These are phyloP conservation scores for Calidris pygmaea DNA, from an alignment of 2,113 vertebrate species.

Conservation along the genomic window DNA sequence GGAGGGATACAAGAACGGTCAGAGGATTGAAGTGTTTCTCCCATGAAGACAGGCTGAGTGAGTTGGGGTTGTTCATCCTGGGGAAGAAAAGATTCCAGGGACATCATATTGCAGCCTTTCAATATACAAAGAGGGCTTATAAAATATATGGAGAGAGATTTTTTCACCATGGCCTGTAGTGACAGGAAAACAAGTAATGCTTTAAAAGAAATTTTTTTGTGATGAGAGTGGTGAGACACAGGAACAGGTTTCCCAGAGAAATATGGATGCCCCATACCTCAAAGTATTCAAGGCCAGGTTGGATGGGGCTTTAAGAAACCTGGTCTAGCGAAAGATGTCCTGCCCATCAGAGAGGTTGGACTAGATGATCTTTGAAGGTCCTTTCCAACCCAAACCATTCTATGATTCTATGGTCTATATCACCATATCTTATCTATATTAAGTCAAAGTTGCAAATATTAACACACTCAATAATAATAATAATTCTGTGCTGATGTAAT, in stretches of 20 bases:
- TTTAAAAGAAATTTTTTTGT: background rate
- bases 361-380: background rate
- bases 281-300: background rate
- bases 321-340: background rate
- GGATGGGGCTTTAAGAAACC: background rate
- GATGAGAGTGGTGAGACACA: background rate
- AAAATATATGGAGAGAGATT: background rate
- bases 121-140: background rate
- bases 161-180: background rate
- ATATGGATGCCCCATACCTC: background rate
- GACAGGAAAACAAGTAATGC: background rate
- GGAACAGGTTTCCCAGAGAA: too few relatives aligned
- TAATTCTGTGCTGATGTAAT: background rate
- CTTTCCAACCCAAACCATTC: background rate
- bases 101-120: background rate
- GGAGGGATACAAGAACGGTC: background rate
- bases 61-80: background rate
- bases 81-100: background rate
- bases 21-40: background rate
- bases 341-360: too few relatives aligned
- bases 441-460: background rate
- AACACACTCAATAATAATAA: background rate
- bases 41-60: background rate
- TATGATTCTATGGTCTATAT: background rate
- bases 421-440: background rate